phyloP scores from a whole-genome alignment of 1,140 invertebrate genomes.

The Pissodes strobi region DNA sequence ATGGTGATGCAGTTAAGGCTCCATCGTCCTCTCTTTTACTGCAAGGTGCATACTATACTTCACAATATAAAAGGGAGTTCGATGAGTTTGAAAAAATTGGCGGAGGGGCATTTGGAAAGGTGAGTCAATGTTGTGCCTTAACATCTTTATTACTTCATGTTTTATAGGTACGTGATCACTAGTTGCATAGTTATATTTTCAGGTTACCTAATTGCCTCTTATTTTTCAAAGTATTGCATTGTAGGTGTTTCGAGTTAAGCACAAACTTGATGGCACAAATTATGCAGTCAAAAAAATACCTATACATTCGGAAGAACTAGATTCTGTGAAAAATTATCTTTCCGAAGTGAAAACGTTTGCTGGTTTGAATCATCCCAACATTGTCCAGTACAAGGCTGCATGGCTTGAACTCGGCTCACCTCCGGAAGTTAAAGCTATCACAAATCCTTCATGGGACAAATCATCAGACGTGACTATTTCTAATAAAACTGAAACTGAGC shows the following conservation, averaged over 20 bases:
- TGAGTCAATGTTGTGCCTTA: no score
- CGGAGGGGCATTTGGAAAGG: conserved; percentile 75
- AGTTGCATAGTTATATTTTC: no score
- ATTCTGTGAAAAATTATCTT: conserved; percentile 65
- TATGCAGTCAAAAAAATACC: conserved; percentile 85
- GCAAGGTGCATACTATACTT: conserved; percentile 57
- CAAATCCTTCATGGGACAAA: conserved; percentile 1
- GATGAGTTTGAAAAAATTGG: conserved; percentile 73
- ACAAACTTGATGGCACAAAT: conserved; percentile 73
- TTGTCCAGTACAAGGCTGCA: conserved; percentile 82
- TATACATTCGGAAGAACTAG: conserved; percentile 65
- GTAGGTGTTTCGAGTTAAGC: conserved; percentile 62
- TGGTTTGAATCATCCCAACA: conserved; percentile 77
- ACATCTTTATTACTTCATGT: no score
- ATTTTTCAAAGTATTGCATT: no score
- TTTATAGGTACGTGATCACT: no score
- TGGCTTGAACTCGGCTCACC: conserved; percentile 69
- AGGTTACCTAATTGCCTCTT: no score
- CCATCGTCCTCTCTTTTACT: conserved; percentile 56
- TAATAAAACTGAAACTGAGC: conserved; percentile 10
- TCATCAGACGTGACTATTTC: no score
- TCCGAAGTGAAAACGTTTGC: conserved; percentile 81
- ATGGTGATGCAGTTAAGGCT: conserved; percentile 59
- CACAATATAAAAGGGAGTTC: conserved; percentile 76
- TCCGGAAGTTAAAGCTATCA: conserved; percentile 28